Percentiles rank a stretch among this genome's conserved stretches.
These are phyloP conservation scores for Melangyna quadrimaculata DNA, from an alignment of 2,888 invertebrate genomes.

Conservation along the genomic window DNA sequence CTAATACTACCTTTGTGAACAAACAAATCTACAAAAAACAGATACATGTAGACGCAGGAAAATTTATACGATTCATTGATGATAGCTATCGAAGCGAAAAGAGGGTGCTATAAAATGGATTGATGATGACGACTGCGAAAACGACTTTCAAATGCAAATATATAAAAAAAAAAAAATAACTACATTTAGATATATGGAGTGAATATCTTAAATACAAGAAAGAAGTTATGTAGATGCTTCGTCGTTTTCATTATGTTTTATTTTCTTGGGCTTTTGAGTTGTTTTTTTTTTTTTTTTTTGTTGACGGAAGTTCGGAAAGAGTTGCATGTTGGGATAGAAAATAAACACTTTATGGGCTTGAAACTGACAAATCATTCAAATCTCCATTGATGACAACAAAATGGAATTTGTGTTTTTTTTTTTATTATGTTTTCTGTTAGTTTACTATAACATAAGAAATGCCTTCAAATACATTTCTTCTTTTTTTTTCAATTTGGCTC, in stretches of 20 bases:
- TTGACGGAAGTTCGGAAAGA: neutral
- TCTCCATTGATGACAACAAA: neutral
- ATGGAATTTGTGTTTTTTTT: neutral
- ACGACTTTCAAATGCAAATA: slow-evolving; percentile 13
- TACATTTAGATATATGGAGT: neutral
- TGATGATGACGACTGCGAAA: slow-evolving; percentile 35
- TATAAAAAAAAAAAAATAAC: neutral
- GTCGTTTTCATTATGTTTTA: neutral
- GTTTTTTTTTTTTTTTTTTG: too few species aligned
- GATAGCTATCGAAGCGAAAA: slow-evolving; percentile 4
- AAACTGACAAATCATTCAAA: neutral
- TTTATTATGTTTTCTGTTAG: neutral
- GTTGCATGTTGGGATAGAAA: neutral
- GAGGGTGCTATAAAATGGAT: slow-evolving; percentile 26
- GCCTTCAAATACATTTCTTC: neutral
- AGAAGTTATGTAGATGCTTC: neutral
- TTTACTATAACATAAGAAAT: neutral
- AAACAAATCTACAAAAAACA: slow-evolving; percentile 1
- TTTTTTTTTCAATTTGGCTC: too few species aligned
- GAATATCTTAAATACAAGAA: neutral
- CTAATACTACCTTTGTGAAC: too few species aligned
- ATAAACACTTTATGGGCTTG: neutral
- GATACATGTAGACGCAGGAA: neutral
- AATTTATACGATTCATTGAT: slow-evolving; percentile 28
- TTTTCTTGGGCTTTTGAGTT: neutral